These are phyloP conservation scores for Dendrolimus pini DNA, from an alignment of 2,888 invertebrate genomes.

Conservation along the genomic window DNA sequence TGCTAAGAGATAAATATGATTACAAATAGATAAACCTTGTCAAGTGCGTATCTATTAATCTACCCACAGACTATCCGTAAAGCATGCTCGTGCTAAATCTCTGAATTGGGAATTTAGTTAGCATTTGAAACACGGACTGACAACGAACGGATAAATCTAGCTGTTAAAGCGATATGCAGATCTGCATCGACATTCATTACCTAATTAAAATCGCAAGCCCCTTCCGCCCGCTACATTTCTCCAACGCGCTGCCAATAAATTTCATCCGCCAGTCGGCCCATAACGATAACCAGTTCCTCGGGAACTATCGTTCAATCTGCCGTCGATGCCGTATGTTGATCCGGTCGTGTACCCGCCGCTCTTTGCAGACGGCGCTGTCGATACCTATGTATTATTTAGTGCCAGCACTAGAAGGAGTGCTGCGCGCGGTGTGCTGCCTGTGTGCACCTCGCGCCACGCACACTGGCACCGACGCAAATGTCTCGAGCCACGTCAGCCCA, in stretches of 20 bases:
- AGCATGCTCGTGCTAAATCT: constrained; percentile 20
- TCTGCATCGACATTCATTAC: constrained; percentile 77
- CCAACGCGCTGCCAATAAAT: constrained; percentile 75
- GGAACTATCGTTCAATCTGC: constrained; percentile 77
- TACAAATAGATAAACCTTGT: background rate
- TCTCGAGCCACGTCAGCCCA: constrained; percentile 55
- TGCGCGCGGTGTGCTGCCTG: constrained; percentile 29
- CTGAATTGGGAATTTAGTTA: constrained; percentile 48
- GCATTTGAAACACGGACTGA: constrained; percentile 56
- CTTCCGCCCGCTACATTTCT: constrained; percentile 77
- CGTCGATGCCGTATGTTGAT: constrained; percentile 76
- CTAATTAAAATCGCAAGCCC: constrained; percentile 76
- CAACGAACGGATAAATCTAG: constrained; percentile 70
- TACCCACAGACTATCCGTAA: background rate
- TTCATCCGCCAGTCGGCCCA: constrained; percentile 75
- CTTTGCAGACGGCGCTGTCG: constrained; percentile 69
- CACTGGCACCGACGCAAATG: constrained; percentile 38
- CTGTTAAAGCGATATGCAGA: constrained; percentile 73
- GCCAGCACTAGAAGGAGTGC: constrained; percentile 46
- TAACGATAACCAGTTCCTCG: constrained; percentile 77
- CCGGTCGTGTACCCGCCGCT: constrained; percentile 75
- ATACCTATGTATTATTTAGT: constrained; percentile 75
- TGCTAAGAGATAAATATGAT: background rate
- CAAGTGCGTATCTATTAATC: background rate
- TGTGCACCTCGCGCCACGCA: constrained; percentile 35